Evolutionary conservation across 2,888 invertebrate species (phyloP), one percentile per base, ranked within the genome.

Genomic region (Nomada goodeniana): DNA sequence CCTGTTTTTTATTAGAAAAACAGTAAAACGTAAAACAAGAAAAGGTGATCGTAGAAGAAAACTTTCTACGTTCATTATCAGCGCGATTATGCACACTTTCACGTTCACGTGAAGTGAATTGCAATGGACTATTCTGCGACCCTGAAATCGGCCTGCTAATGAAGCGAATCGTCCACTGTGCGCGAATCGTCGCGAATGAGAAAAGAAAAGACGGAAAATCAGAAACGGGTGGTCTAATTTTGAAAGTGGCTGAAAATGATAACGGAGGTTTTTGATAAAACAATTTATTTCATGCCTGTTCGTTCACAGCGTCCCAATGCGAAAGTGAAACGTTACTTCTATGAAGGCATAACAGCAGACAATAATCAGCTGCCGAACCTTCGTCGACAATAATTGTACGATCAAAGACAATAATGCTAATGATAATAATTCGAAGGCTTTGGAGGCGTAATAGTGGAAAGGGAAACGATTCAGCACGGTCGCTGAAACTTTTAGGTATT

Each of bases 401-500:
- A 57, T 67, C 20, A 23, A 57, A 61, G 83, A 83, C 83, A 82
- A 83, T 83, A 83, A 83, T 76, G 7, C 36, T 36, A 36, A 47
- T 47, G 15, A 47, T 47, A 47, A 47, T 47, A 36, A 52, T 0
- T 3, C 60, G 73, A 67, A 77, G 83, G 73, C 70, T 73, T 83
- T 67, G 73, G 59, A 10, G 26, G 44, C 47, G 20, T 18, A 63
- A 68, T 7, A 29, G 20, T 29, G 55, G 29, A 13, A 13, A 18
- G 15, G 26, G 36, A 59, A 57, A 65, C 47, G 23, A 47, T 63
- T 83, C 78, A 80, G 91, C 89, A 85, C 90, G 81, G 91, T 91
- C 89, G 88, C 91, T 90, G 91, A 89, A 83, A 91, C 90, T 92
- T 91, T 92, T 91, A 89, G 86, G 90, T 87, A 89, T 84, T 84